Evolutionary conservation across 2,797 vertebrate species (phyloP).

Genomic region (Mormyrops boulengeri): DNA sequence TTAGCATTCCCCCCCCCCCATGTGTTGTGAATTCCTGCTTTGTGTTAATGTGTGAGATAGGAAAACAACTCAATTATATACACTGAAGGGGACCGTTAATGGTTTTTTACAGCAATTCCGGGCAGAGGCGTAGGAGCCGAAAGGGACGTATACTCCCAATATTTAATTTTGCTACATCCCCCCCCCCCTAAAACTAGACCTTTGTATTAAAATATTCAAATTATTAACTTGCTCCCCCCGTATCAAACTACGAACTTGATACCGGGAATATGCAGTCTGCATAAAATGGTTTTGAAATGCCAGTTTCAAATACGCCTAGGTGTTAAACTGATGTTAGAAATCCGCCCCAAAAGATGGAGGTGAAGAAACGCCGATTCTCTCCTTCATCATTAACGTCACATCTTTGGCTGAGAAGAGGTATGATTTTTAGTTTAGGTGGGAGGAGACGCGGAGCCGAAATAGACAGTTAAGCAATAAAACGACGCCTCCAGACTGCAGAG

Average conservation of each 20-base stretch:
- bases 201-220: not conserved
- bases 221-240: not conserved
- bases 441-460: slow-evolving; percentile 10
- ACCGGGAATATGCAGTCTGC: not conserved
- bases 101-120: not conserved
- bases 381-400: slow-evolving; percentile 5
- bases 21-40: slow-evolving; percentile 10
- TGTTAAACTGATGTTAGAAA: not conserved
- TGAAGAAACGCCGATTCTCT: not conserved
- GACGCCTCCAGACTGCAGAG: not conserved
- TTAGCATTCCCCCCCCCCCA: not conserved
- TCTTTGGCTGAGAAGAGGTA: slow-evolving; percentile 7
- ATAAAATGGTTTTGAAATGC: not conserved
- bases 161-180: not conserved
- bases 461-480: slow-evolving; percentile 25
- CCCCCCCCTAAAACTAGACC: not conserved
- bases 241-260: not conserved
- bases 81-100: not conserved
- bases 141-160: not conserved
- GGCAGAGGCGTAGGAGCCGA: not conserved
- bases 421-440: slow-evolving; percentile 21
- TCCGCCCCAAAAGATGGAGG: not conserved
- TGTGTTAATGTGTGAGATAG: not conserved
- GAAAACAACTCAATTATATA: not conserved
- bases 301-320: not conserved